phyloP scores from a whole-genome alignment of 2,888 invertebrate genomes.

The Lithodes maja region DNA sequence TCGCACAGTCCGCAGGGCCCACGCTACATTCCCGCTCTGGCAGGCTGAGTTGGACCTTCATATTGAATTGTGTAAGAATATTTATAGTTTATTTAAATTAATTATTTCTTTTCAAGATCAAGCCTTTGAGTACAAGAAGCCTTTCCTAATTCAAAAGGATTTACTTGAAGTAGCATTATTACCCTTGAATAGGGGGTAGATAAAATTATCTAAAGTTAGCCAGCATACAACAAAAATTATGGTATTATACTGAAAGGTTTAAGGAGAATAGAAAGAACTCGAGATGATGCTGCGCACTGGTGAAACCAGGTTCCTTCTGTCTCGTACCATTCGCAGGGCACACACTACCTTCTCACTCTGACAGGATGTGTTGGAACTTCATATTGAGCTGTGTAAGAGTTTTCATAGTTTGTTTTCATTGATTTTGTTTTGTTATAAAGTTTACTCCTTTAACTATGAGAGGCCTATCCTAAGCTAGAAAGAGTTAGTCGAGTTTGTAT shows the following conservation, averaged over 20 bases:
- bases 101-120: too few species aligned
- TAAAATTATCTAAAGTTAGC: too few species aligned
- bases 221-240: too few species aligned
- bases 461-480: too few species aligned
- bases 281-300: conserved; percentile 74
- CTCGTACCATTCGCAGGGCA: conserved; percentile 80
- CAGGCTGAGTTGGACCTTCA: conserved; percentile 86
- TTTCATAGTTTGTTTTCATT: too few species aligned
- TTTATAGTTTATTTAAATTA: not conserved
- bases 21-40: conserved; percentile 86
- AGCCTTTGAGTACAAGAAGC: too few species aligned
- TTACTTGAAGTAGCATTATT: too few species aligned
- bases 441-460: too few species aligned
- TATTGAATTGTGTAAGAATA: conserved; percentile 78
- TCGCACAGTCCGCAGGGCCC: conserved; percentile 80
- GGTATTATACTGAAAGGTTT: not conserved
- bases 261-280: conserved; percentile 26
- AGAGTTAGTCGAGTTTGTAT: too few species aligned
- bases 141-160: too few species aligned
- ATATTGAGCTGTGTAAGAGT: conserved; percentile 78
- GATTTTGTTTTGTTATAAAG: too few species aligned
- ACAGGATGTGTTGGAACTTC: conserved; percentile 87
- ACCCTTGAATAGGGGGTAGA: too few species aligned
- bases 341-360: conserved; percentile 85
- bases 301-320: conserved; percentile 81